phyloP scores from a whole-genome alignment of 2,797 vertebrate genomes.

The Hybognathus amarus region DNA sequence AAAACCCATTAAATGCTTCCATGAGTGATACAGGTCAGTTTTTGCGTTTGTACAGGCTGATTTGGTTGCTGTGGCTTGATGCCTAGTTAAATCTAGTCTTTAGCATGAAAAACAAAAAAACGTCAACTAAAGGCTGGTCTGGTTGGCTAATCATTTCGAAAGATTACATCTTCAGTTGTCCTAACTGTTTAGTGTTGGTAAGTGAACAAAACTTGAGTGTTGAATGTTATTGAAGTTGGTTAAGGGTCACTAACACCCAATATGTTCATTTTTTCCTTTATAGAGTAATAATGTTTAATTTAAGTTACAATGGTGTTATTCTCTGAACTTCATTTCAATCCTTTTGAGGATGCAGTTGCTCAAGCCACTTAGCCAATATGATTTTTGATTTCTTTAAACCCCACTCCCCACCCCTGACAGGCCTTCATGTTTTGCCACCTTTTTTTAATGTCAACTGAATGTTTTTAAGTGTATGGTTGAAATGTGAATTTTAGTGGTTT shows the following conservation, averaged over 20 bases:
- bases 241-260: no score
- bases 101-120: slow-evolving; percentile 13
- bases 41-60: slow-evolving; percentile 8
- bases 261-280: neutral
- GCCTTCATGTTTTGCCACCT: slow-evolving; percentile 51
- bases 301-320: slow-evolving; percentile 2
- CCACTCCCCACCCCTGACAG: slow-evolving; percentile 34
- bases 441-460: slow-evolving; percentile 12
- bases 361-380: slow-evolving; percentile 39
- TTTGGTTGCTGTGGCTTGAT: slow-evolving; percentile 13
- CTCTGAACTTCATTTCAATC: slow-evolving; percentile 34
- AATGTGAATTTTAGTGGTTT: neutral
- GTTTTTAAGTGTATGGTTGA: neutral
- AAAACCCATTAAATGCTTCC: slow-evolving; percentile 31
- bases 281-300: neutral
- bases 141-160: neutral
- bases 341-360: slow-evolving; percentile 37
- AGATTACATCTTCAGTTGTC: neutral
- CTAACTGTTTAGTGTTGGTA: neutral
- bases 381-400: slow-evolving; percentile 27
- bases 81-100: slow-evolving; percentile 4
- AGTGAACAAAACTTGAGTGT: slow-evolving; percentile 61
- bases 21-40: slow-evolving; percentile 23
- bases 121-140: neutral
- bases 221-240: slow-evolving; percentile 70